phyloP scores from a whole-genome alignment of 2,113 vertebrate genomes.

The Apistogramma diplotaenia region DNA sequence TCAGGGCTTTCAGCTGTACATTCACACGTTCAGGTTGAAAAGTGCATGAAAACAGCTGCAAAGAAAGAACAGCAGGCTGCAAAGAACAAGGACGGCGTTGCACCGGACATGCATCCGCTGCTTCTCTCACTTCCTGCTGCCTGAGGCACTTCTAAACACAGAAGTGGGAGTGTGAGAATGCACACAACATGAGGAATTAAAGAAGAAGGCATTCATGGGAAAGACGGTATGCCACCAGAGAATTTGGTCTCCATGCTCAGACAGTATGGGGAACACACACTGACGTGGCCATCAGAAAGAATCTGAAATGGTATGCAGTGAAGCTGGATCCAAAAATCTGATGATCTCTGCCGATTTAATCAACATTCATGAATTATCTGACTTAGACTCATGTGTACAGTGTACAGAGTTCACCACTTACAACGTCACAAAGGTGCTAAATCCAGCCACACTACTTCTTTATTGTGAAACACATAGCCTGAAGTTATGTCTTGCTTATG shows the following conservation, averaged over 20 bases:
- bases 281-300: neutral
- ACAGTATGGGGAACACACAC: neutral
- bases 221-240: neutral
- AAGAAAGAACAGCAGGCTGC: neutral
- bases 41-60: neutral
- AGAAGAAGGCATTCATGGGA: slow-evolving; percentile 12
- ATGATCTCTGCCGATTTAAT: neutral
- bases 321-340: neutral
- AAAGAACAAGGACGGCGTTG: neutral
- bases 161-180: neutral
- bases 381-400: no score
- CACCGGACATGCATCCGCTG: slow-evolving; percentile 35
- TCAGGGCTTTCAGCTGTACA: neutral
- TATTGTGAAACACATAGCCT: neutral
- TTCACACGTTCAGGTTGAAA: neutral
- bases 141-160: slow-evolving; percentile 9
- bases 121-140: slow-evolving; percentile 39
- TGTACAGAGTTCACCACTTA: neutral
- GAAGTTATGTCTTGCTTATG: neutral
- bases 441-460: neutral
- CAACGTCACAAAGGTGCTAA: neutral
- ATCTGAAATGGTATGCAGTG: neutral
- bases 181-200: neutral
- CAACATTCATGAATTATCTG: neutral
- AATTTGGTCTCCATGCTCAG: neutral